Conservation (phyloP, 2,888 invertebrate genomes). For the Leptopilina myrica region DNA sequence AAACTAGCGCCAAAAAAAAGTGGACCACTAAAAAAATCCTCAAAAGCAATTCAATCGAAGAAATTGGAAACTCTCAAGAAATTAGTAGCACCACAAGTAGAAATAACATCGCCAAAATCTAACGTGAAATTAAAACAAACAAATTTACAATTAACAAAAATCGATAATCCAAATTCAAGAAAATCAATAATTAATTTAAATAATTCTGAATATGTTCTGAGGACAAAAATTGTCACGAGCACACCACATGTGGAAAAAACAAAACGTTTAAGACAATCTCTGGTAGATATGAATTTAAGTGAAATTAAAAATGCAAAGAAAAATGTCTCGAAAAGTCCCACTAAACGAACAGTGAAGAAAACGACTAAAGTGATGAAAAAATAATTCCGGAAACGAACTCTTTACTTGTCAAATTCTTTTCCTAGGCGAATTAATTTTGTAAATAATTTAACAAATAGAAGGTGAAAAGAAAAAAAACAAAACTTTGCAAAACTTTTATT, state of each 20-base stretch:
- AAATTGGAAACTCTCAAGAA: background rate
- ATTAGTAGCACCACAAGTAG: background rate
- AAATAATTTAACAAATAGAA: too few species aligned
- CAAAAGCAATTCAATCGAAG: background rate
- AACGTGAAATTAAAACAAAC: conserved; percentile 1
- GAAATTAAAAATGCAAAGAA: background rate
- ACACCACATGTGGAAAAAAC: background rate
- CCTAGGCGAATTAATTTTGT: too few species aligned
- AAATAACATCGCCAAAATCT: background rate
- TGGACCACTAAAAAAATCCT: too few species aligned
- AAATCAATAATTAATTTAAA: background rate
- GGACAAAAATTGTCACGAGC: background rate
- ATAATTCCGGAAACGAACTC: too few species aligned
- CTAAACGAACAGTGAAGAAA: too few species aligned
- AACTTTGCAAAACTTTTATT: too few species aligned
- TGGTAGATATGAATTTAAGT: background rate
- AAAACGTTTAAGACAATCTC: background rate
- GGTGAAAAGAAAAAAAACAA: too few species aligned
- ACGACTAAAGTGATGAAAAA: too few species aligned
- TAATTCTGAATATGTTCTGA: background rate
- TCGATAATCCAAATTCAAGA: background rate
- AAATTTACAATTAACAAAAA: background rate
- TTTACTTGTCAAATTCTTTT: too few species aligned
- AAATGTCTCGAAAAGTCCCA: too few species aligned
- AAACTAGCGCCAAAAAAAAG: too few species aligned